Evolutionary conservation across 2,888 invertebrate genomes (phyloP).

Genomic region (Ennomos fuscantarius): DNA sequence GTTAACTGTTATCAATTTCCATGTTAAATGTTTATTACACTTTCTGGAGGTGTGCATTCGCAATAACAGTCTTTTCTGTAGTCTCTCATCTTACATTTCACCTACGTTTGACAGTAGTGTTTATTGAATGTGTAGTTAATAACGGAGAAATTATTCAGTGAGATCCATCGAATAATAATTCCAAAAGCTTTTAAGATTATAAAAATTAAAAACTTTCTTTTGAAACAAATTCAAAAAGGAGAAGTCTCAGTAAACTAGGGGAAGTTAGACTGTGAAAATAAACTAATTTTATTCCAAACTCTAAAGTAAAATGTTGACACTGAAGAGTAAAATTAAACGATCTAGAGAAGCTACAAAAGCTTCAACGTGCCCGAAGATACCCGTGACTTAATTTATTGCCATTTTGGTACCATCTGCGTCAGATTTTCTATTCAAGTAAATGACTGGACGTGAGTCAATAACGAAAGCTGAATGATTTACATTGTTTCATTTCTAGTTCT

Average conservation of each 20-base stretch:
- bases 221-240: background rate
- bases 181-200: no score
- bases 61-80: no score
- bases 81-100: no score
- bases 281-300: constrained; percentile 3
- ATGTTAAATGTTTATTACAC: background rate
- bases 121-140: no score
- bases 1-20: constrained; percentile 9
- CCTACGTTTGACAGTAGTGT: no score
- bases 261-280: constrained; percentile 1
- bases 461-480: constrained; percentile 68
- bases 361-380: constrained; percentile 44
- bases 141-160: no score
- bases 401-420: constrained; percentile 64
- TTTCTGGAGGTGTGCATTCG: background rate
- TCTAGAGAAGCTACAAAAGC: constrained; percentile 52
- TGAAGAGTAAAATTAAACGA: constrained; percentile 50
- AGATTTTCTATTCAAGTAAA: constrained; percentile 61
- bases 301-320: constrained; percentile 30
- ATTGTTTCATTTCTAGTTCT: constrained; percentile 22
- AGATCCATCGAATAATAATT: no score
- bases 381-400: constrained; percentile 65
- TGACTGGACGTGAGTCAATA: constrained; percentile 64
- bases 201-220: no score
- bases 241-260: background rate